Percentiles rank a stretch among this genome's conserved stretches.
phyloP scores from a whole-genome alignment of 2,797 vertebrate species.

The Onychomys torridus region DNA sequence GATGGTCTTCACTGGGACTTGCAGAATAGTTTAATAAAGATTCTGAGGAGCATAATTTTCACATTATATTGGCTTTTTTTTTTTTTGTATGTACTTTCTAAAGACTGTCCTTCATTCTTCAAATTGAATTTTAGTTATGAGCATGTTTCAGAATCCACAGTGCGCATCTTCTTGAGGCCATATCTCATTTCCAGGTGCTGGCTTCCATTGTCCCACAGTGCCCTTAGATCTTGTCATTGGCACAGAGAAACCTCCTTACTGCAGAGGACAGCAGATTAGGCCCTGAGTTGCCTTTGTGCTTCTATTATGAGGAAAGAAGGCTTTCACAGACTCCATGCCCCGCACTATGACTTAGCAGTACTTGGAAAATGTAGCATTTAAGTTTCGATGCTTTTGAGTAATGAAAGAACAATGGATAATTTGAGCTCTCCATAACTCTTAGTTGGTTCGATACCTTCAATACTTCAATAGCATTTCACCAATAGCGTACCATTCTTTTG shows the following conservation, averaged over 20 bases:
- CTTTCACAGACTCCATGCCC: fast-evolving
- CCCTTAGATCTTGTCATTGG: background rate
- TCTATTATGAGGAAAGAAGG: background rate
- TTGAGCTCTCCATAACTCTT: background rate
- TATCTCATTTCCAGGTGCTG: background rate
- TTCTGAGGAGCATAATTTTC: background rate
- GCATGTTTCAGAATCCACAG: background rate
- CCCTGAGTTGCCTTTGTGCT: background rate
- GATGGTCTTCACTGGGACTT: background rate
- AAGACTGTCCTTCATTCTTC: constrained; percentile 6
- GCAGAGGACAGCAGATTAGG: background rate
- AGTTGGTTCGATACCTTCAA: background rate
- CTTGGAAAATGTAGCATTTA: background rate
- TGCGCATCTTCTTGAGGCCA: background rate
- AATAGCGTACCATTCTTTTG: background rate
- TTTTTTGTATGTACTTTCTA: background rate
- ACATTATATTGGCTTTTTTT: background rate
- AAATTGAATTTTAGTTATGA: background rate
- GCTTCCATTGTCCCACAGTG: too few relatives aligned
- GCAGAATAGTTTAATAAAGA: background rate
- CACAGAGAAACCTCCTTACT: background rate
- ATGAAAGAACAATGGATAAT: background rate
- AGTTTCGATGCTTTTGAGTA: background rate
- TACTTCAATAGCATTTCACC: background rate
- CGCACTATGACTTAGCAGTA: fast-evolving